Evolutionary conservation across 2,797 vertebrate species (phyloP).

Genomic region (Macropodus opercularis): DNA sequence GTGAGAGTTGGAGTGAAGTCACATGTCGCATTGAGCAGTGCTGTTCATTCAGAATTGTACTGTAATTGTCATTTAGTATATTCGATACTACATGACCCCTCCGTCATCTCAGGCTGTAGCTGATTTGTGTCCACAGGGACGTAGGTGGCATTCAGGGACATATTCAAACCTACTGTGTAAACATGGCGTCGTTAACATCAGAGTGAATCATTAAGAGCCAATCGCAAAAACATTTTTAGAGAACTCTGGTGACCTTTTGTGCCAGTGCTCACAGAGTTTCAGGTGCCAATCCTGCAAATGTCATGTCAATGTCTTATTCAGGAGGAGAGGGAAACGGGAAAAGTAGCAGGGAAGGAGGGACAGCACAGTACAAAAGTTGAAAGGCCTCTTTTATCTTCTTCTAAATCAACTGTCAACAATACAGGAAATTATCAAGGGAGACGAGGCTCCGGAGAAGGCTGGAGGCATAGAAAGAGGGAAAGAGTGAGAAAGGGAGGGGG

Average conservation of each 20-base stretch:
- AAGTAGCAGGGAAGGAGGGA: conserved; percentile 4
- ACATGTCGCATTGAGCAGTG: conserved; percentile 6
- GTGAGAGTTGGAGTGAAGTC: conserved; percentile 31
- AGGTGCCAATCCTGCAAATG: conserved; percentile 9
- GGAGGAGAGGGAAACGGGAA: not conserved
- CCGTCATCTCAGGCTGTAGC: not conserved
- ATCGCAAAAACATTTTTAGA: not conserved
- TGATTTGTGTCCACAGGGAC: not conserved
- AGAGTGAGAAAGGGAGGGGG: conserved; percentile 6
- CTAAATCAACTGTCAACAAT: conserved; percentile 76
- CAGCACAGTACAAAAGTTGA: conserved; percentile 46
- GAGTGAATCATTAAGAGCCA: not conserved
- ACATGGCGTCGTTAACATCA: not conserved
- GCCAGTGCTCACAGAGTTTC: not conserved
- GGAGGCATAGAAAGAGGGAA: conserved; percentile 30
- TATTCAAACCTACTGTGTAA: not conserved
- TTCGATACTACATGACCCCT: not conserved
- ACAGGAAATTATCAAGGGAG: conserved; percentile 67
- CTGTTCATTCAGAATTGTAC: not conserved
- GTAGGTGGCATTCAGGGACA: not conserved
- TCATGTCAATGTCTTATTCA: conserved; percentile 13
- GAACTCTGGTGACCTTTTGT: conserved; percentile 5
- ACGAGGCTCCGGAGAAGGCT: conserved; percentile 32
- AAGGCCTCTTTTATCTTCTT: conserved; percentile 71
- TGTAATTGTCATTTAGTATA: not conserved